Percentiles rank a stretch among this genome's conserved stretches.
These are phyloP conservation scores for Brachymystax lenok DNA, from an alignment of 2,797 vertebrate species.

Conservation along the genomic window DNA sequence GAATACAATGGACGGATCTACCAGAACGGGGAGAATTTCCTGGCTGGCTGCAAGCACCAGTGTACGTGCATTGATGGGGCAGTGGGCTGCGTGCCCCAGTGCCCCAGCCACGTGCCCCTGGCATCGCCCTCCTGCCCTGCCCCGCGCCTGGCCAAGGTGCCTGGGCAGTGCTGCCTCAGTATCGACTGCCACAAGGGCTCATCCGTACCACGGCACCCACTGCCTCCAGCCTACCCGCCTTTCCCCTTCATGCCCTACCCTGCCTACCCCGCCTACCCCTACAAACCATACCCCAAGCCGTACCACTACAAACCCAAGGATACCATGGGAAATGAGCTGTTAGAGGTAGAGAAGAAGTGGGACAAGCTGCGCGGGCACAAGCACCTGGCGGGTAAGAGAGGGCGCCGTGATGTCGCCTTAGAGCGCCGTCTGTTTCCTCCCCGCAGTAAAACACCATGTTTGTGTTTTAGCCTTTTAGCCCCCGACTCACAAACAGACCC, in stretches of 20 bases:
- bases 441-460: constrained; percentile 60
- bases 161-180: constrained; percentile 81
- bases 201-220: constrained; percentile 48
- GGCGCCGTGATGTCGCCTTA: constrained; percentile 24
- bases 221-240: constrained; percentile 57
- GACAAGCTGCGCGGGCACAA: constrained; percentile 69
- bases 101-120: constrained; percentile 75
- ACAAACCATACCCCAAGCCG: constrained; percentile 63
- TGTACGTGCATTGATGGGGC: constrained; percentile 86
- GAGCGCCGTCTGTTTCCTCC: constrained; percentile 48
- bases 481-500: constrained; percentile 63
- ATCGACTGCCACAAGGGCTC: constrained; percentile 74
- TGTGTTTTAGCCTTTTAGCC: constrained; percentile 56
- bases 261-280: constrained; percentile 58
- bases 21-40: constrained; percentile 83
- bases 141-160: constrained; percentile 77
- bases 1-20: constrained; percentile 82
- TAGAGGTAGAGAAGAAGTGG: constrained; percentile 70
- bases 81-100: constrained; percentile 80
- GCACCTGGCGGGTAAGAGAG: constrained; percentile 71
- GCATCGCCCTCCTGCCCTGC: constrained; percentile 73
- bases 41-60: constrained; percentile 81
- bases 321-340: constrained; percentile 71
- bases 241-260: constrained; percentile 68
- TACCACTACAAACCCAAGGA: constrained; percentile 70